phyloP scores from a whole-genome alignment of 2,888 invertebrate genomes.

The Calephelis perditalis region DNA sequence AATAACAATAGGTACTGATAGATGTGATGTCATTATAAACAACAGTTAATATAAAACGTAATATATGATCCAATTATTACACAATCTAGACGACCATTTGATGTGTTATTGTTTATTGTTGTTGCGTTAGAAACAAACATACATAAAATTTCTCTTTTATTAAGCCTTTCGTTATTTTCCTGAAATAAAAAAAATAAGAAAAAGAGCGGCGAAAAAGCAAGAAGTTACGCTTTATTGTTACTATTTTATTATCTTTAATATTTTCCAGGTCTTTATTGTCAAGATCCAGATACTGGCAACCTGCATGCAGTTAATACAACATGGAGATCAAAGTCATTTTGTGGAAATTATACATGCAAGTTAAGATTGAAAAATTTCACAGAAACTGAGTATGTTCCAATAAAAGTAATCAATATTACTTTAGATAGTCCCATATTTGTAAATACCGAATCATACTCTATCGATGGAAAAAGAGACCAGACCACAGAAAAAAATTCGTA shows the following conservation, averaged over 20 bases:
- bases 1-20: too few relatives aligned
- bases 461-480: not conserved
- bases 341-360: conserved; percentile 67
- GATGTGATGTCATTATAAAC: too few relatives aligned
- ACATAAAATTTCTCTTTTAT: too few relatives aligned
- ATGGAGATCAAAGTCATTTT: conserved; percentile 61
- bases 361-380: conserved; percentile 42
- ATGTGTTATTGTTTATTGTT: too few relatives aligned
- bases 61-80: not conserved
- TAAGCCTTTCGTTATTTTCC: too few relatives aligned
- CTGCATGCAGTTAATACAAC: conserved; percentile 55
- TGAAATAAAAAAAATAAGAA: too few relatives aligned
- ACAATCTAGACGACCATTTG: too few relatives aligned
- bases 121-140: too few relatives aligned
- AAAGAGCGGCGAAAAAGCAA: too few relatives aligned
- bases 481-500: not conserved
- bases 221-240: too few relatives aligned
- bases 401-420: conserved; percentile 42
- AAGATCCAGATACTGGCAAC: conserved; percentile 65
- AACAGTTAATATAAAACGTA: not conserved
- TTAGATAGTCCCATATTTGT: conserved; percentile 24
- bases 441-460: not conserved
- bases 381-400: conserved; percentile 34
- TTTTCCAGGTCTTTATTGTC: conserved; percentile 60
- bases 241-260: not conserved